phyloP scores from a whole-genome alignment of 1,140 invertebrate genomes.

The Drosophila oshimai region DNA sequence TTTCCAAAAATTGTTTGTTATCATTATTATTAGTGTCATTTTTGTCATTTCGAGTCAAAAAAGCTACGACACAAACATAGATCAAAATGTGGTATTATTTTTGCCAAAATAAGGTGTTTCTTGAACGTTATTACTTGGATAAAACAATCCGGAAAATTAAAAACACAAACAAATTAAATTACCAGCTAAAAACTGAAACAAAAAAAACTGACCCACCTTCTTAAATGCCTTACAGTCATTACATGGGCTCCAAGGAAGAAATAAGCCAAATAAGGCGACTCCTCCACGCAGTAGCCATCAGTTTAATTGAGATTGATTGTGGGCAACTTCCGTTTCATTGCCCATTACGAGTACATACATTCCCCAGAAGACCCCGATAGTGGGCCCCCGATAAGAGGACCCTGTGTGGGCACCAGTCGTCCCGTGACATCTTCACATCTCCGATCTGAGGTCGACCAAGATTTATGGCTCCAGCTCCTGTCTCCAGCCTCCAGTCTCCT shows the following conservation, averaged over 20 bases:
- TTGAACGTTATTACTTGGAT: no score
- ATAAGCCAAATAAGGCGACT: background rate
- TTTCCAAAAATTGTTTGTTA: no score
- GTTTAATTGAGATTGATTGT: slow-evolving; percentile 76
- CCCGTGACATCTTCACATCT: slow-evolving; percentile 50
- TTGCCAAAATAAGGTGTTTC: no score
- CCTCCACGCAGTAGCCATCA: slow-evolving; percentile 49
- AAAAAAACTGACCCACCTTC: background rate
- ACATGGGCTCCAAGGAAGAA: background rate
- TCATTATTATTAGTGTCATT: no score
- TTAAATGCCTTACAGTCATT: background rate
- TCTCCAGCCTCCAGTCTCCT: no score
- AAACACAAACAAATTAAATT: no score
- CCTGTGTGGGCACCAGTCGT: slow-evolving; percentile 62
- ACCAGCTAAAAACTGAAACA: no score
- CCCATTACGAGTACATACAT: slow-evolving; percentile 35
- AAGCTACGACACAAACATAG: no score
- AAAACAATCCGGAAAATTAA: no score
- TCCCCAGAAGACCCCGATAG: slow-evolving; percentile 62
- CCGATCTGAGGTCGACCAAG: slow-evolving; percentile 35
- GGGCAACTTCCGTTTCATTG: slow-evolving; percentile 61
- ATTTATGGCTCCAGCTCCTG: slow-evolving; percentile 71
- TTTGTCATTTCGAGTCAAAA: no score
- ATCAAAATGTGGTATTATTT: no score
- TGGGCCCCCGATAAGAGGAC: slow-evolving; percentile 45